Evolutionary conservation across 2,113 vertebrate genomes (phyloP).

Genomic region (Lophura nycthemera): DNA sequence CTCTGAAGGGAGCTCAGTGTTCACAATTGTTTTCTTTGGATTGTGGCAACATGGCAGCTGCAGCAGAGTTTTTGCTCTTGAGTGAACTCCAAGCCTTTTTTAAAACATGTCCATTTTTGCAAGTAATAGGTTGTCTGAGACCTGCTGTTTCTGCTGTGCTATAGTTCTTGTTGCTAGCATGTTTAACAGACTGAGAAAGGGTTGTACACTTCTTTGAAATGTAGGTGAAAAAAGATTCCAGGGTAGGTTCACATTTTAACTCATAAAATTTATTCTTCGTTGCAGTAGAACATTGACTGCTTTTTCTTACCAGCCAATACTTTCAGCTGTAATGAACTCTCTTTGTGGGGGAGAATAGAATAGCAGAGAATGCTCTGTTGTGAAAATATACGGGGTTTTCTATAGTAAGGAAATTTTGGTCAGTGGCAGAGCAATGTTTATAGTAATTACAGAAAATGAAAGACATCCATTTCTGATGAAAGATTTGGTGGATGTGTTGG

Average conservation of each 20-base stretch:
- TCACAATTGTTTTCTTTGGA: background rate
- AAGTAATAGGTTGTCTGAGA: background rate
- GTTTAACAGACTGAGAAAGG: background rate
- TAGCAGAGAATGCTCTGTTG: background rate
- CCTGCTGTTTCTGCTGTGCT: background rate
- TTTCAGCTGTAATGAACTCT: background rate
- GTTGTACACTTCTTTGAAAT: background rate
- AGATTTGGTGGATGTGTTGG: background rate
- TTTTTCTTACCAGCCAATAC: background rate
- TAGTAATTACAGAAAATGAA: background rate
- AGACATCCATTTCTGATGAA: background rate
- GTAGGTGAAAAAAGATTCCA: background rate
- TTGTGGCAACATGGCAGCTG: background rate
- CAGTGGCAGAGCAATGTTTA: background rate
- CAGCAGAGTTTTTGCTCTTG: background rate
- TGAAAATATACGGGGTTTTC: background rate
- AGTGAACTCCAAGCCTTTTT: background rate
- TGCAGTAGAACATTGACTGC: background rate
- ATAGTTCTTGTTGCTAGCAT: background rate
- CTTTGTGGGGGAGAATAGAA: background rate
- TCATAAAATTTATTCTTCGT: background rate
- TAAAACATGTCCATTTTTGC: background rate
- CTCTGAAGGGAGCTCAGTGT: background rate
- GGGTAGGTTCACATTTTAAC: background rate
- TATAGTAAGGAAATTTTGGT: background rate